These are phyloP conservation scores for Caenorhabditis doughertyi DNA, from an alignment of 2,888 invertebrate species.

Conservation along the genomic window DNA sequence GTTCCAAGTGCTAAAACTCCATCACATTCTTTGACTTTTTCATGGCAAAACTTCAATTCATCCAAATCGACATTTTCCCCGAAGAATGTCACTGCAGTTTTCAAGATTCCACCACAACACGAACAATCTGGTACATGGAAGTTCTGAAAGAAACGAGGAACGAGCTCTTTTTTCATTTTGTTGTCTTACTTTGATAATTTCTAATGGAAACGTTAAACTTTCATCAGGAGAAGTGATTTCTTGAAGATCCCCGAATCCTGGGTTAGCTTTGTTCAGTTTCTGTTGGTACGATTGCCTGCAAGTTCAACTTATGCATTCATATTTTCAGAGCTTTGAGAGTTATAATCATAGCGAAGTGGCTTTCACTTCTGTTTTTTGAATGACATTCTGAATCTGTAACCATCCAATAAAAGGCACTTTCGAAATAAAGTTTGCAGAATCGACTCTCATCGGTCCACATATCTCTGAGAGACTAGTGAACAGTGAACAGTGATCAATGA, in stretches of 20 bases:
- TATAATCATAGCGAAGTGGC: no score
- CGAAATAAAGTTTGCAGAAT: no score
- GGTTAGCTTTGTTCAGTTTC: constrained; percentile 87
- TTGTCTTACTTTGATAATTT: constrained; percentile 83
- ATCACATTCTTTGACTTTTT: constrained; percentile 87
- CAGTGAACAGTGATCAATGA: no score
- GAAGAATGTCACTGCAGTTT: constrained; percentile 97
- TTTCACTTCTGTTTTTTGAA: no score
- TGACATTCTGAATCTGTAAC: no score
- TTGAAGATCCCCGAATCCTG: constrained; percentile 83
- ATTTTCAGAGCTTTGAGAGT: no score
- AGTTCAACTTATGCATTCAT: constrained; percentile 81
- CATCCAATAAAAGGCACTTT: no score
- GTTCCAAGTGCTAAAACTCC: constrained; percentile 92
- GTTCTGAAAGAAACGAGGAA: constrained; percentile 83
- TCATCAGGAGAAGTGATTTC: constrained; percentile 81
- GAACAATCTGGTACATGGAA: constrained; percentile 89
- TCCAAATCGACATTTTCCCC: constrained; percentile 93
- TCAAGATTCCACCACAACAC: constrained; percentile 90
- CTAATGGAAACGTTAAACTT: constrained; percentile 91
- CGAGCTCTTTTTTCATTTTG: neutral
- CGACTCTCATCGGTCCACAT: no score
- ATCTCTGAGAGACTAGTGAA: no score
- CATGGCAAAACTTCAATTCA: constrained; percentile 86
- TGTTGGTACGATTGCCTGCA: constrained; percentile 89